Conservation (phyloP, 2,797 vertebrate species). For the Petrocephalus schoutedeni region DNA sequence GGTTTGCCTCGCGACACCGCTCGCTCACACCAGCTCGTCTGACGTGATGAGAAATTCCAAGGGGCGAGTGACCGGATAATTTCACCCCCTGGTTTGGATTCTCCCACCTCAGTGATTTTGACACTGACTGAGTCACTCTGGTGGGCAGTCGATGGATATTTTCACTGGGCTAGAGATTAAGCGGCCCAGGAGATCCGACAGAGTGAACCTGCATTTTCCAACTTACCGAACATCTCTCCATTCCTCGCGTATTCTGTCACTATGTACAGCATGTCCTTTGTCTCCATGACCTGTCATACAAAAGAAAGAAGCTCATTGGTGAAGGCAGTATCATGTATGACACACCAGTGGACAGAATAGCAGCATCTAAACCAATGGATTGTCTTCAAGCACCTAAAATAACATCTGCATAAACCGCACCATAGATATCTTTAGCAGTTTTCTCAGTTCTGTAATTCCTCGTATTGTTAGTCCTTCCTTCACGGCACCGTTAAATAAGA, state of each 20-base stretch:
- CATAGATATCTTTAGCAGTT: slow-evolving; percentile 28
- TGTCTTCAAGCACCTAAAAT: neutral
- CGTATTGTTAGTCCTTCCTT: slow-evolving; percentile 28
- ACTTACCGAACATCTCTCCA: slow-evolving; percentile 97
- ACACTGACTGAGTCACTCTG: neutral
- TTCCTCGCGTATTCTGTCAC: slow-evolving; percentile 96
- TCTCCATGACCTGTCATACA: slow-evolving; percentile 87
- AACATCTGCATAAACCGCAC: slow-evolving; percentile 9
- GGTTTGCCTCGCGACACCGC: neutral
- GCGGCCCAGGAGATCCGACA: neutral
- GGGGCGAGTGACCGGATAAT: neutral
- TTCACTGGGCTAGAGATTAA: neutral
- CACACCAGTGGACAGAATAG: neutral
- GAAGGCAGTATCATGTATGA: neutral
- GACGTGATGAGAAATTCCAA: neutral
- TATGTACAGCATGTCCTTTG: slow-evolving; percentile 98
- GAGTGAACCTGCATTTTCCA: neutral
- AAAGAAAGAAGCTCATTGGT: neutral
- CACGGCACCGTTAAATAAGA: slow-evolving; percentile 43
- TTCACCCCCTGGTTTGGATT: neutral
- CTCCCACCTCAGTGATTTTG: neutral
- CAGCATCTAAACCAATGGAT: neutral
- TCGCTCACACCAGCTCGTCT: neutral
- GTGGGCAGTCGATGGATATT: neutral
- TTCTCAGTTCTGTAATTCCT: slow-evolving; percentile 29